A percentile compares a stretch with the other conserved stretches of the same genome.
Evolutionary conservation across 2,113 vertebrate genomes (phyloP).

Genomic region (Myrmecobius fasciatus): DNA sequence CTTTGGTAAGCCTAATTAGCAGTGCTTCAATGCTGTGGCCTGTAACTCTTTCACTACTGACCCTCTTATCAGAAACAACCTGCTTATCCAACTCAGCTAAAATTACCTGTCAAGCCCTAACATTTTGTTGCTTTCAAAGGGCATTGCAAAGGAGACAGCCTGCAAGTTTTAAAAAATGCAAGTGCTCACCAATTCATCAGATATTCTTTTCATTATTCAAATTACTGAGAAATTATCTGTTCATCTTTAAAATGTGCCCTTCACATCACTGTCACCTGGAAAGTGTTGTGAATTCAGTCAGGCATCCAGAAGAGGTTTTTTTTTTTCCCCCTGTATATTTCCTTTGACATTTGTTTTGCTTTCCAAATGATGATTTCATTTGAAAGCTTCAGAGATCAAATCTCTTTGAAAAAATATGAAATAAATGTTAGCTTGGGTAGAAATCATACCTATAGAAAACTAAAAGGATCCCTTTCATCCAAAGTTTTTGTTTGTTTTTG

Average conservation of each 20-base stretch:
- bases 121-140: conserved; percentile 56
- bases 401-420: conserved; percentile 46
- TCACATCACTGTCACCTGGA: conserved; percentile 20
- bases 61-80: background rate
- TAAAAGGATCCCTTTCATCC: background rate
- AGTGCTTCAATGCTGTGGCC: conserved; percentile 37
- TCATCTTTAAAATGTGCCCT: conserved; percentile 50
- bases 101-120: conserved; percentile 25
- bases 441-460: background rate
- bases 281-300: conserved; percentile 19
- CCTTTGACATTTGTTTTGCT: conserved; percentile 57
- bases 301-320: background rate
- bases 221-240: conserved; percentile 50
- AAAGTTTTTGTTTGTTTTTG: background rate
- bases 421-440: conserved; percentile 21
- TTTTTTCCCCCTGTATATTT: conserved; percentile 19
- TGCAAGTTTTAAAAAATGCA: conserved; percentile 56
- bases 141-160: conserved; percentile 14
- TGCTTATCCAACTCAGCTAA: conserved; percentile 39
- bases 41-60: conserved; percentile 28
- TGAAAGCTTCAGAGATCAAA: conserved; percentile 50
- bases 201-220: conserved; percentile 57
- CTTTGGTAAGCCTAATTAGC: background rate
- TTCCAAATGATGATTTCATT: conserved; percentile 39
- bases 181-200: conserved; percentile 18